These are phyloP conservation scores for Megamerina dolium DNA, from an alignment of 2,888 invertebrate genomes.

Conservation along the genomic window DNA sequence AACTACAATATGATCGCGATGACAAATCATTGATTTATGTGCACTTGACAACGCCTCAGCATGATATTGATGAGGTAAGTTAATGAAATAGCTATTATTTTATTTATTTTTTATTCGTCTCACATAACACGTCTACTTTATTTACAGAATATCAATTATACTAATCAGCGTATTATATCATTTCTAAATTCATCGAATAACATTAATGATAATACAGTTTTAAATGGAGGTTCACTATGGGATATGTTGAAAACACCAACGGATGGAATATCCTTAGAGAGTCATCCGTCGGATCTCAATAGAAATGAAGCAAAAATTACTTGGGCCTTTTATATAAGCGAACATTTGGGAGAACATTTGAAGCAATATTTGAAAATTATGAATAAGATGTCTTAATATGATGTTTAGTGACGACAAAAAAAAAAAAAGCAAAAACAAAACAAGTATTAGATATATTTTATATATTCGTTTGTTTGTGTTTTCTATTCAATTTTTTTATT, in stretches of 20 bases:
- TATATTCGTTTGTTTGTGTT: no score
- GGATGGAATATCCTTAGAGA: no score
- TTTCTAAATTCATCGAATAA: constrained; percentile 35
- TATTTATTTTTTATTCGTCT: constrained; percentile 5
- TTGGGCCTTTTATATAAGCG: constrained; percentile 42
- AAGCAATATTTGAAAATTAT: constrained; percentile 41
- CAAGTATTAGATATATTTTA: no score
- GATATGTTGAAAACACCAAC: constrained; percentile 30
- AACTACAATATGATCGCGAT: constrained; percentile 30
- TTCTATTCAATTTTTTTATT: no score
- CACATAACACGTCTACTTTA: background rate
- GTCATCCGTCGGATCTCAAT: constrained; percentile 1
- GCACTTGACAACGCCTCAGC: constrained; percentile 26
- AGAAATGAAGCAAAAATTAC: constrained; percentile 21
- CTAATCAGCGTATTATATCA: constrained; percentile 42
- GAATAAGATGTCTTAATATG: constrained; percentile 24
- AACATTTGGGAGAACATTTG: constrained; percentile 41
- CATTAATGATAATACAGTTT: constrained; percentile 12
- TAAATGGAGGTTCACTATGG: constrained; percentile 31
- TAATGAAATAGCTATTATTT: constrained; percentile 4
- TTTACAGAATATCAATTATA: constrained; percentile 33
- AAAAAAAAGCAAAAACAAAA: no score
- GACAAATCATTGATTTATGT: constrained; percentile 39
- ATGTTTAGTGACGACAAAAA: no score
- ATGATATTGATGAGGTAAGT: constrained; percentile 37